phyloP scores from a whole-genome alignment of 1,140 invertebrate species.

The Gryllus bimaculatus region DNA sequence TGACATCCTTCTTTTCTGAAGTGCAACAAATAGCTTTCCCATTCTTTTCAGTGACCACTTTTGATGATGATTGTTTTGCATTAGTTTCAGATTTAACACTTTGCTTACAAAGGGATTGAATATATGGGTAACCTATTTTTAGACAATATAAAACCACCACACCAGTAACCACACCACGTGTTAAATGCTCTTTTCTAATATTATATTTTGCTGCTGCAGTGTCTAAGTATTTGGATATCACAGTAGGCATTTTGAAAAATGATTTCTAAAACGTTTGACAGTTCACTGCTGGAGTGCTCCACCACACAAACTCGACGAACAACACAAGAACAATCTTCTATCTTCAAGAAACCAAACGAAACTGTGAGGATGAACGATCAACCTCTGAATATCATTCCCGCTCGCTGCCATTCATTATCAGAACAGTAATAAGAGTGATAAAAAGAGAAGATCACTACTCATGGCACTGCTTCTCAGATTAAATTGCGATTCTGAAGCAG shows the following conservation, averaged over 20 bases:
- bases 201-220: conserved; percentile 44
- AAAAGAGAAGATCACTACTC: neutral
- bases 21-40: neutral
- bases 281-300: neutral
- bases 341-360: neutral
- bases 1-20: conserved; percentile 9
- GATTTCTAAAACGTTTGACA: conserved; percentile 3
- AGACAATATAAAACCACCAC: conserved; percentile 38
- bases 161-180: conserved; percentile 44
- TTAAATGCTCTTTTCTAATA: conserved; percentile 44
- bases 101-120: conserved; percentile 21
- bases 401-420: neutral
- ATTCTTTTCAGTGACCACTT: neutral
- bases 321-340: neutral
- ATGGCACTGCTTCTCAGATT: neutral
- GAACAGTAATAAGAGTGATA: neutral
- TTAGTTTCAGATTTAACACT: conserved; percentile 9
- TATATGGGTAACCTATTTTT: conserved; percentile 39
- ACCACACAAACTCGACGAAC: neutral
- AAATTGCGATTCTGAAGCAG: neutral
- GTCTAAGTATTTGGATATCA: conserved; percentile 56
- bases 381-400: neutral
- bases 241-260: conserved; percentile 44
- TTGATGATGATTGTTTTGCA: neutral
- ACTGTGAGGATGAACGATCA: neutral